Evolutionary conservation across 1,140 invertebrate genomes (phyloP), one percentile per base, ranked within the genome.

Genomic region (Danaus plexippus): DNA sequence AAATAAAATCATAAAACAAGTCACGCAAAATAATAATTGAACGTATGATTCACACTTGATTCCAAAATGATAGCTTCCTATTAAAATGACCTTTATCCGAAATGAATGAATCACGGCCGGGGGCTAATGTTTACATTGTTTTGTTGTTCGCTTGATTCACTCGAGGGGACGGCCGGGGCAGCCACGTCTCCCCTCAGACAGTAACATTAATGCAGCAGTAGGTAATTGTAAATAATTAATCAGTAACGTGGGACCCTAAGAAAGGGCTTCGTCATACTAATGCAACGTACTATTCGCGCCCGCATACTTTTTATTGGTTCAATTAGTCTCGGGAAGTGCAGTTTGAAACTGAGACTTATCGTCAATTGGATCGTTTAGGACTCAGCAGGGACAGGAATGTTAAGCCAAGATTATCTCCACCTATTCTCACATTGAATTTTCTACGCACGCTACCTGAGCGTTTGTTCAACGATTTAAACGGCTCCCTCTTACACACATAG

Each of bases 221-320:
- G 47, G 63, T 75, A 75, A 76, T 77, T 69, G 67, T 67, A 61
- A 75, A 75, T 82, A 82, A 82, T 78, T 80, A 77, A 32, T 32
- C 71, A 55, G 52, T 60, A 54, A 67, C 61, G 67, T 75, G 64
- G 64, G 64, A 70, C 47, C 64, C 55, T 66, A 61, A 61, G 64
- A 62, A 59, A 60, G 59, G 64, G 64, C 57, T 50, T 50, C 61
- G 61, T 56, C 66, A 55, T 40, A 40, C 50, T 43, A 10, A 15
- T 12, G 18, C 52, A 57, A 45, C 52, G 54, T 40, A 53, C 43
- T 47, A 48, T 50, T 46, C 11, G 59, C 60, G 61, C 78, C 78
- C 77, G 78, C 80, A 83, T 84, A 64, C 45, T 54, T 74, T 83
- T 81, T 80, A 84, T 81, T 81, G 71, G 70, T 64, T 78, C 72